Evolutionary conservation across 2,888 invertebrate genomes (phyloP).

Genomic region (Nebria salina): DNA sequence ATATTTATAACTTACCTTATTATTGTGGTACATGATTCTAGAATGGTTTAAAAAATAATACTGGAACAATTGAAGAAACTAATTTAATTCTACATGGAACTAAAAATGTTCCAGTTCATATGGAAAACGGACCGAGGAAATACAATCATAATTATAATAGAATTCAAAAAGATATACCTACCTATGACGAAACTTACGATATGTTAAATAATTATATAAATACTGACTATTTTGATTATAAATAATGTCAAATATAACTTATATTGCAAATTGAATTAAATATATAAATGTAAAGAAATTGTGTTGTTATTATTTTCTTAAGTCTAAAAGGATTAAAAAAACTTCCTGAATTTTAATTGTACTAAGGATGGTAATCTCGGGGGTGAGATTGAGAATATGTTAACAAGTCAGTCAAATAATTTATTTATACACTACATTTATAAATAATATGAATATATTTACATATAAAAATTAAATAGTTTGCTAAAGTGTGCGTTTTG

Average conservation of each 20-base stretch:
- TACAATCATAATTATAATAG: slow-evolving; percentile 67
- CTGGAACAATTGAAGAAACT: slow-evolving; percentile 69
- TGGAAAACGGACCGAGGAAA: slow-evolving; percentile 66
- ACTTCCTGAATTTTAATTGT: too few relatives aligned
- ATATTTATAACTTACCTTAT: background rate
- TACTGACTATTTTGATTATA: background rate
- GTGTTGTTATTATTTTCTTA: too few relatives aligned
- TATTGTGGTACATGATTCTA: slow-evolving; percentile 50
- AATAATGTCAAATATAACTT: background rate
- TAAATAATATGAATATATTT: slow-evolving; percentile 14
- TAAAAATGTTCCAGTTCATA: slow-evolving; percentile 69
- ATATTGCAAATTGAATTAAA: background rate
- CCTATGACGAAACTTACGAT: slow-evolving; percentile 15
- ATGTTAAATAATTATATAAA: background rate
- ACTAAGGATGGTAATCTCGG: too few relatives aligned
- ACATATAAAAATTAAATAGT: slow-evolving; percentile 34
- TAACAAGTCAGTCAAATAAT: too few relatives aligned
- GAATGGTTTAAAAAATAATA: slow-evolving; percentile 63
- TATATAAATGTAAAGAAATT: background rate
- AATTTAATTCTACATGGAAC: slow-evolving; percentile 80
- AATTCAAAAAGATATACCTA: slow-evolving; percentile 53
- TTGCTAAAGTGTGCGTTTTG: slow-evolving; percentile 22
- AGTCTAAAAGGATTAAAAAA: too few relatives aligned
- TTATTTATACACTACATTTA: background rate
- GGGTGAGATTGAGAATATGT: too few relatives aligned